phyloP scores from a whole-genome alignment of 2,888 invertebrate genomes.

The Drosophila tanythrix region DNA sequence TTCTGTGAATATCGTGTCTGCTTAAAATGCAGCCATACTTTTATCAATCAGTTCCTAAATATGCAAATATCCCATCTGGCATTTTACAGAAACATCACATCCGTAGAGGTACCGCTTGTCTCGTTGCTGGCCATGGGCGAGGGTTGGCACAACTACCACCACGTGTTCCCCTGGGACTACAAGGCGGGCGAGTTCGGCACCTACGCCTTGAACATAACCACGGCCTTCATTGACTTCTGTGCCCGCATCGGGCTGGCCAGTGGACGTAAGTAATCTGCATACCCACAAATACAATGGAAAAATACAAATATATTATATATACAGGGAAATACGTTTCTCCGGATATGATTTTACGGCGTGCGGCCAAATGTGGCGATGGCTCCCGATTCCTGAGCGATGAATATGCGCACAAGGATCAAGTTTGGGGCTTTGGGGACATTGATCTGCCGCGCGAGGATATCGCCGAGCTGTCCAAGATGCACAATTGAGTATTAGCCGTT shows the following conservation, averaged over 20 bases:
- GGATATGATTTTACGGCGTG: slow-evolving; percentile 87
- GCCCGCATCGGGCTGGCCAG: slow-evolving; percentile 93
- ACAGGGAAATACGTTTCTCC: slow-evolving; percentile 87
- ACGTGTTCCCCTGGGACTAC: slow-evolving; percentile 90
- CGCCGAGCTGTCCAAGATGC: slow-evolving; percentile 86
- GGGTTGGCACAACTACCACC: slow-evolving; percentile 94
- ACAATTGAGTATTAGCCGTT: slow-evolving; percentile 78
- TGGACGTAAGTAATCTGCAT: slow-evolving; percentile 86
- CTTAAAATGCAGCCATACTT: background rate
- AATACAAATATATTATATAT: too few relatives aligned
- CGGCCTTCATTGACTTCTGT: slow-evolving; percentile 92
- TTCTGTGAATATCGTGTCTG: background rate
- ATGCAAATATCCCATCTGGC: background rate
- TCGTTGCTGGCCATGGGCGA: slow-evolving; percentile 92
- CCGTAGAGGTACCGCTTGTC: slow-evolving; percentile 90
- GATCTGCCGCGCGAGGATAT: slow-evolving; percentile 87
- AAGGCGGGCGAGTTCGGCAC: slow-evolving; percentile 89
- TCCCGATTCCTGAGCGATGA: slow-evolving; percentile 85
- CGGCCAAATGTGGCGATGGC: slow-evolving; percentile 87
- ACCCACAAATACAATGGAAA: background rate
- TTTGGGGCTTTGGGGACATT: slow-evolving; percentile 89
- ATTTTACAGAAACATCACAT: slow-evolving; percentile 88
- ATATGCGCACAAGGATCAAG: slow-evolving; percentile 82
- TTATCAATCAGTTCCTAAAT: background rate
- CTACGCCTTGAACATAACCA: slow-evolving; percentile 89